Conservation (phyloP, 2,113 vertebrate species). For the Lepidothrix coronata region DNA sequence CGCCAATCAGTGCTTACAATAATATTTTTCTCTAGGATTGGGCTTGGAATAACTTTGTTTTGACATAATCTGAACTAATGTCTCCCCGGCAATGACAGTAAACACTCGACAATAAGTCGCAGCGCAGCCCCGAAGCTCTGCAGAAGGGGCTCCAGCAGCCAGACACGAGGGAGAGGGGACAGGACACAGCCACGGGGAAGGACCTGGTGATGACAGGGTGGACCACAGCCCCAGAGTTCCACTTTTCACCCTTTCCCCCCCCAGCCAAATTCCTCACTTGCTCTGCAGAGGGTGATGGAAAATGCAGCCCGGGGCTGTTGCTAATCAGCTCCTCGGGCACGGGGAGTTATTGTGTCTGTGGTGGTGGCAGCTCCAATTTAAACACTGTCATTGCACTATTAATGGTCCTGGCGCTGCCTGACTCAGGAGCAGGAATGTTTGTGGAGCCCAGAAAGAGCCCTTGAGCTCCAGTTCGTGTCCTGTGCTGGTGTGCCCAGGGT, state of each 20-base stretch:
- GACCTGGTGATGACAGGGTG: background rate
- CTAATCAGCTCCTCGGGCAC: background rate
- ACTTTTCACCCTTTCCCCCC: background rate
- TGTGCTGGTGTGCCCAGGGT: background rate
- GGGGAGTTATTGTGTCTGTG: constrained; percentile 25
- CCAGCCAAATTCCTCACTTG: background rate
- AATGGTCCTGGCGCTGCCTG: background rate
- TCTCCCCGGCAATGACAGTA: constrained; percentile 68
- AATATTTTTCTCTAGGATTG: constrained; percentile 52
- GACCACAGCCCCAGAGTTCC: background rate
- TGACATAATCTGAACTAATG: constrained; percentile 62
- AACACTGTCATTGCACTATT: constrained; percentile 29
- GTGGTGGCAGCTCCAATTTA: constrained; percentile 38
- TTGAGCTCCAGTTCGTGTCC: background rate
- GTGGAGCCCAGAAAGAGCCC: background rate
- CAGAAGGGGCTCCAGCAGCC: background rate
- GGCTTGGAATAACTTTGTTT: constrained; percentile 62
- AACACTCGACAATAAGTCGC: constrained; percentile 57
- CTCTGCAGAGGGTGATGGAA: background rate
- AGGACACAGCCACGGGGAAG: background rate
- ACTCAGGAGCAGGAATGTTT: background rate
- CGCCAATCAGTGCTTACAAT: constrained; percentile 52
- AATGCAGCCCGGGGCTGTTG: background rate
- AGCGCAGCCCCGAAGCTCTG: background rate
- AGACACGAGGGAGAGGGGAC: background rate